Conservation (phyloP, 2,888 invertebrate species). For the Colletes collaris region DNA sequence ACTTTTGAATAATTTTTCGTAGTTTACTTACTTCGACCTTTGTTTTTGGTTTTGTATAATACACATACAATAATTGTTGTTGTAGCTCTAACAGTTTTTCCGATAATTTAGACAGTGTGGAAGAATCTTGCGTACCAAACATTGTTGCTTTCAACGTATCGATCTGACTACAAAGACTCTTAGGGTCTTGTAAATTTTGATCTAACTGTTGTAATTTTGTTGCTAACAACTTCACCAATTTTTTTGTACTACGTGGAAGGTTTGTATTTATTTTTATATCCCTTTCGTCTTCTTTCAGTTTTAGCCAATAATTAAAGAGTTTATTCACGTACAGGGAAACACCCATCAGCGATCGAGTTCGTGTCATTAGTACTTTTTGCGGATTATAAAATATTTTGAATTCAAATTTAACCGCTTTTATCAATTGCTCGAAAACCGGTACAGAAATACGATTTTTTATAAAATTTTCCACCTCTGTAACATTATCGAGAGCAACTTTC, state of each 20-base stretch:
- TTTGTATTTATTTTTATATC: not conserved
- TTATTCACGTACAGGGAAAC: not conserved
- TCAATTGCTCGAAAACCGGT: conserved; percentile 26
- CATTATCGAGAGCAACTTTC: not conserved
- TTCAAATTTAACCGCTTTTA: conserved; percentile 34
- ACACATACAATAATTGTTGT: conserved; percentile 7
- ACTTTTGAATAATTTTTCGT: not conserved
- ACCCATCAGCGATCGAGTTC: not conserved
- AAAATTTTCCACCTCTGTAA: not conserved
- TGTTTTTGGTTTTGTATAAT: not conserved
- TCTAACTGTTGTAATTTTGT: not conserved
- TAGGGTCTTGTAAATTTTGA: conserved; percentile 11
- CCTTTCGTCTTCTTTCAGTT: conserved; percentile 40
- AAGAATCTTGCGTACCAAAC: not conserved
- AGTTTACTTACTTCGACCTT: not conserved
- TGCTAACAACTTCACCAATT: conserved; percentile 5
- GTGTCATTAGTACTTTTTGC: not conserved
- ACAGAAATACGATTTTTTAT: conserved; percentile 21
- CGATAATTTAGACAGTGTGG: not conserved
- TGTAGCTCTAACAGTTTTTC: not conserved
- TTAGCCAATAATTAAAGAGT: conserved; percentile 40
- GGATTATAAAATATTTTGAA: conserved; percentile 31
- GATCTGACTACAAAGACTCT: not conserved
- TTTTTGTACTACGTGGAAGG: conserved; percentile 17
- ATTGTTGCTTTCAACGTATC: not conserved